Percentiles rank a stretch among this genome's conserved stretches.
These are phyloP conservation scores for Gnathonemus longibarbis DNA, from an alignment of 2,113 vertebrate genomes.

Conservation along the genomic window DNA sequence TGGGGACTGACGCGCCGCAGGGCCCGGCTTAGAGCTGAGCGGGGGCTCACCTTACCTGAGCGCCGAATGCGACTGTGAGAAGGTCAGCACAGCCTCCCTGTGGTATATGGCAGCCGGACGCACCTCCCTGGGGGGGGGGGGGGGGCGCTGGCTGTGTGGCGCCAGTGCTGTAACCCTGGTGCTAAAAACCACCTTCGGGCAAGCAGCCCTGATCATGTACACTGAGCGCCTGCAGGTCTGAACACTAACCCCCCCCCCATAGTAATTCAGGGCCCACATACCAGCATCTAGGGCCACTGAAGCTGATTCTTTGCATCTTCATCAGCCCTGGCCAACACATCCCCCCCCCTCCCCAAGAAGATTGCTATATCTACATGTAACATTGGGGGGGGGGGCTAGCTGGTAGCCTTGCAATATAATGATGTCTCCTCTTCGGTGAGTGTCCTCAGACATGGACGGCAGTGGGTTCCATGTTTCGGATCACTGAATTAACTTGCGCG, in stretches of 20 bases:
- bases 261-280: background rate
- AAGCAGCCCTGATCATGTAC: background rate
- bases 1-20: background rate
- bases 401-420: background rate
- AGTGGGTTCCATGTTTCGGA: background rate
- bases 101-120: background rate
- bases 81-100: background rate
- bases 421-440: background rate
- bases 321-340: background rate
- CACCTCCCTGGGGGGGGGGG: background rate
- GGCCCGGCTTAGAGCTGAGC: background rate
- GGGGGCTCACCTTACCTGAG: background rate
- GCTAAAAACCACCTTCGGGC: background rate
- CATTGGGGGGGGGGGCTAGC: background rate
- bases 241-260: background rate
- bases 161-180: background rate
- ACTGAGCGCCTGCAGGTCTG: background rate
- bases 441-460: background rate
- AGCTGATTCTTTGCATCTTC: background rate
- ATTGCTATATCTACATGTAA: background rate
- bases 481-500: background rate
- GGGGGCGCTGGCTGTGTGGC: background rate
- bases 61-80: background rate
- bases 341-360: background rate
- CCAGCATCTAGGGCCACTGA: background rate